Base-by-base conservation (phyloP, 2,888 invertebrate species). In the Lacanobia wlatinum region DNA sequence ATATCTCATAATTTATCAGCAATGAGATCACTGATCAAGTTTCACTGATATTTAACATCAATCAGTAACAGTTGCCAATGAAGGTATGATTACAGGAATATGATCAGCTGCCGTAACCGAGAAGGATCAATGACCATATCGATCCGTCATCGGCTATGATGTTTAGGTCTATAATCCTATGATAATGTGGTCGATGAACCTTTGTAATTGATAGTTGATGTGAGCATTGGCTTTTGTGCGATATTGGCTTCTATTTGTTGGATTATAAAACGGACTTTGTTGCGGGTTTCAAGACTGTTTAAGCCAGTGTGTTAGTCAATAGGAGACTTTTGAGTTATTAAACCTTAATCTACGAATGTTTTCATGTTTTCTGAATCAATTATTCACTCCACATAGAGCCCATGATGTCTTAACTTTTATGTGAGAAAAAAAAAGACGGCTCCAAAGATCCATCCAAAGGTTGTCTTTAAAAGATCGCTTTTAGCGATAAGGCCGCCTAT, bases 151-250 rank as follows among this genome's bases (percentile, higher is more conserved):
- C 14, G 34, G 61, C 7, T 38, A 48, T 70, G 59, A 73, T 66
- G 48, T 34, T 70, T n/a, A 43, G 46, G 38, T 18, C 69, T 64
- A 79, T 83, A 72, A 85, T 72, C 70, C 67, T 73, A 73, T 76
- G 77, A 52, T 77, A 76, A 78, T 76, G 38, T 53, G 83, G 68
- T 28, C 73, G 5, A 66, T 79, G 74, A 80, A 77, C 83, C 48
- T 18, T 23, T 21, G 52, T 76, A 68, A 80, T 78, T 76, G 59
- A 76, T 65, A 55, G 55, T 73, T 62, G 16, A 53, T 55, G 52
- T 40, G 46, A 50, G 53, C 71, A 67, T 66, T 69, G 56, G 23
- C 50, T 79, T 63, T 50, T 80, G 46, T 66, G 58, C 21, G 28
- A 59, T 62, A 62, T 69, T 66, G 68, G 16, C 6, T 48, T 58